These are phyloP conservation scores for Oreochromis mossambicus DNA, from an alignment of 2,797 vertebrate genomes.

Conservation along the genomic window DNA sequence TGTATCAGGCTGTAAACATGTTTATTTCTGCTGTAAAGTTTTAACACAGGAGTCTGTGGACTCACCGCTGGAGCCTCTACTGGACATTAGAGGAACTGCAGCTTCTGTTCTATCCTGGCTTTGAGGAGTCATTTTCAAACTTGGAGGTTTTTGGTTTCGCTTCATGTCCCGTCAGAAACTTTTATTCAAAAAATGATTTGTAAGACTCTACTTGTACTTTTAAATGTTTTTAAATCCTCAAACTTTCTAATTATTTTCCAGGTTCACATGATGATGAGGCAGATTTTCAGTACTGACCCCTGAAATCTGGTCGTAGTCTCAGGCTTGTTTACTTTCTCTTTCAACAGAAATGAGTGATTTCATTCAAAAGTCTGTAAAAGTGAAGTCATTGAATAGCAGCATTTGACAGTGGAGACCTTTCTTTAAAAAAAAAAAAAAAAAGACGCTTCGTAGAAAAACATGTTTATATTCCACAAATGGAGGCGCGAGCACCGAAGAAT, in stretches of 20 bases:
- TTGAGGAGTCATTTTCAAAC: background rate
- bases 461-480: background rate
- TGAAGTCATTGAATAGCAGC: background rate
- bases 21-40: background rate
- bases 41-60: background rate
- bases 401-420: background rate
- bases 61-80: background rate
- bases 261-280: too few species aligned
- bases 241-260: background rate
- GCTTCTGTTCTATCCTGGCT: background rate
- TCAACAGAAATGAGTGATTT: background rate
- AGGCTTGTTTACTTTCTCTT: background rate
- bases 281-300: rapidly evolving
- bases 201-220: background rate
- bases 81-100: rapidly evolving
- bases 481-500: background rate
- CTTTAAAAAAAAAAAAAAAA: background rate
- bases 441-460: background rate
- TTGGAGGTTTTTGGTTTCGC: background rate
- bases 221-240: background rate
- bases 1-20: background rate
- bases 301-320: background rate
- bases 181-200: background rate
- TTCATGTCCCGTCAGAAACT: rapidly evolving
- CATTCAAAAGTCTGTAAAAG: background rate